These are phyloP conservation scores for Globicephala melas DNA, from an alignment of 2,113 vertebrate species.

Conservation along the genomic window DNA sequence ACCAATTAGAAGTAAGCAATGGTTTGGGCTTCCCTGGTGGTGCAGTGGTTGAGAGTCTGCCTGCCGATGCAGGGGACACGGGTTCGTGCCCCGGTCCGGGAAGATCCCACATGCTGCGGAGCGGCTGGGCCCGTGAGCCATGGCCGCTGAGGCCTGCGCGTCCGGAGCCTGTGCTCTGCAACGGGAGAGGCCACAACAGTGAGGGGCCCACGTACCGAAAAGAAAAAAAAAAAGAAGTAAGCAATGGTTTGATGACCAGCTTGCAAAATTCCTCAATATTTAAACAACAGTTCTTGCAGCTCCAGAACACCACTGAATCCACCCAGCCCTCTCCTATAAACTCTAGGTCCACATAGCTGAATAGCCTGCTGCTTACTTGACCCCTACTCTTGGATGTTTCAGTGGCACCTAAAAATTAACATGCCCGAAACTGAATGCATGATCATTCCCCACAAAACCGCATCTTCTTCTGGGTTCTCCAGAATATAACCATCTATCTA, in stretches of 20 bases:
- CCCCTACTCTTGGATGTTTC: background rate
- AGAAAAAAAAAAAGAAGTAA: background rate
- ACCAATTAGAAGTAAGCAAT: background rate
- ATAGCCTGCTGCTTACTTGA: background rate
- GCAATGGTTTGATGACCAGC: conserved; percentile 6
- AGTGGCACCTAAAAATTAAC: background rate
- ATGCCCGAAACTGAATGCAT: background rate
- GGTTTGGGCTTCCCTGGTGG: background rate
- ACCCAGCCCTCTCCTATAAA: background rate
- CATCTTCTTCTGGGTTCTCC: background rate
- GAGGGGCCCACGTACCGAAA: no score
- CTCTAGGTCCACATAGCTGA: background rate
- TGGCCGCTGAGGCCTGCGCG: no score
- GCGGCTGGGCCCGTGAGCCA: no score
- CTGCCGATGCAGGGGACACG: no score
- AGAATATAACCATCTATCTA: background rate
- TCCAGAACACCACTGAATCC: background rate
- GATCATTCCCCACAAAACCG: background rate
- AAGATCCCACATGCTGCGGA: no score
- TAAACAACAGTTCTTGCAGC: background rate
- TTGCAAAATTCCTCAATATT: conserved; percentile 7
- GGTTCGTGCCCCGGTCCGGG: no score
- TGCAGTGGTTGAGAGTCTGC: no score
- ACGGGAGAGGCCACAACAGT: no score
- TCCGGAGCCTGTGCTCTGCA: no score